Base-by-base conservation (phyloP, 2,113 vertebrate species). In the Chrysochloris asiatica region DNA sequence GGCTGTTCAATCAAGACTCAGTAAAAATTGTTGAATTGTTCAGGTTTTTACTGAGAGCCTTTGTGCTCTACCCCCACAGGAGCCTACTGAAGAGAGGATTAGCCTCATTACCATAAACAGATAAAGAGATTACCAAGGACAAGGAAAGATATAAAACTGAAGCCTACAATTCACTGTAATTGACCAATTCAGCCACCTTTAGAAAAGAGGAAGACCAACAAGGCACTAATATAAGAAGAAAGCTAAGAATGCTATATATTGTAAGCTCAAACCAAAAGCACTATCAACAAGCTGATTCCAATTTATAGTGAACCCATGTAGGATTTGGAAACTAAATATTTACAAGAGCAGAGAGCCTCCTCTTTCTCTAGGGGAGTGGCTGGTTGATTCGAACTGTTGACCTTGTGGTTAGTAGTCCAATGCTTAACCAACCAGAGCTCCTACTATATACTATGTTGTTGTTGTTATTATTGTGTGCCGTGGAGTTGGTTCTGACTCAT, bases 21-120 rank as follows among this genome's bases (percentile, higher is more conserved):
- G 86, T 96, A 94, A 96, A 96, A 96, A 90, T 73, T 92, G 71
- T 94, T 96, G 89, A 96, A 89, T 89, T 94, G 83, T 93, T 96
- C 80, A 90, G 71, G n/a, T 91, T 95, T 95, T 93, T 92, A 95
- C 92, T 86, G 86, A 96, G 83, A 90, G 47, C 38, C 69, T 95
- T 88, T 76, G 61, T 71, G 50, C 63, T 88, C 33, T 7, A 86
- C 76, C 47, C 86, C 86, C 71, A 90, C 21, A 83, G 96, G 91
- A 94, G 36, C 36, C 52, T 81, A 77, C 13, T 76, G 83, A 90
- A 92, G 65, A 93, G 43, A 91, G 19, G 50, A 90, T 95, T 92
- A 86, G 50, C 26, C 19, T 88, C 9, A 1, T 88, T 90, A 86
- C 36, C 59, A 86, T 93, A 86, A 95, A 90, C 79, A 91, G 59